phyloP scores from a whole-genome alignment of 2,113 vertebrate genomes.

The Channa argus region DNA sequence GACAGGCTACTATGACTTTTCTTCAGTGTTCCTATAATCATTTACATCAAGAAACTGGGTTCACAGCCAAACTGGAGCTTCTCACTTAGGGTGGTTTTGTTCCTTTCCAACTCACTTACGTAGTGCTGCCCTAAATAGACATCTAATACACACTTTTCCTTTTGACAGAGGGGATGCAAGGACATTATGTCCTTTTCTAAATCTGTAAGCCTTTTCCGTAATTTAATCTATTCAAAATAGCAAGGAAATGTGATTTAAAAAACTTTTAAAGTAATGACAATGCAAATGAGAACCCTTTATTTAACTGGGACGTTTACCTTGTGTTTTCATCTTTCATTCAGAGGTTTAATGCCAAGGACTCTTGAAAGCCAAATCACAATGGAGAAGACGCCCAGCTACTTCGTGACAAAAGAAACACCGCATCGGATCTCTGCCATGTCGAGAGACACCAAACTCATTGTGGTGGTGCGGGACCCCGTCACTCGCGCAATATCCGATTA shows the following conservation, averaged over 20 bases:
- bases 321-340: slow-evolving; percentile 70
- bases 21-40: slow-evolving; percentile 54
- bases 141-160: slow-evolving; percentile 25
- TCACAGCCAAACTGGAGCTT: slow-evolving; percentile 50
- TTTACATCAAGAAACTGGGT: slow-evolving; percentile 68
- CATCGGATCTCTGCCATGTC: slow-evolving; percentile 91
- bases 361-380: slow-evolving; percentile 93
- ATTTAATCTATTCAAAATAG: neutral
- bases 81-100: slow-evolving; percentile 19
- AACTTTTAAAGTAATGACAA: slow-evolving; percentile 11
- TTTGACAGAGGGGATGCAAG: slow-evolving; percentile 47
- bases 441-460: slow-evolving; percentile 89
- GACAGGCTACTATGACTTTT: slow-evolving; percentile 54
- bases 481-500: slow-evolving; percentile 82
- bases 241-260: neutral
- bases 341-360: slow-evolving; percentile 92
- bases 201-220: slow-evolving; percentile 13
- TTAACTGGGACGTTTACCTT: slow-evolving; percentile 17
- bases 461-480: slow-evolving; percentile 89
- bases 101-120: slow-evolving; percentile 36
- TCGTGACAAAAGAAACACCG: slow-evolving; percentile 91
- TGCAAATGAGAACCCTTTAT: slow-evolving; percentile 32
- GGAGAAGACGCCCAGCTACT: slow-evolving; percentile 97
- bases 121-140: slow-evolving; percentile 54
- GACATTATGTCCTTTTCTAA: slow-evolving; percentile 38